Base-by-base conservation (phyloP, 2,113 vertebrate genomes). In the Etheostoma spectabile region DNA sequence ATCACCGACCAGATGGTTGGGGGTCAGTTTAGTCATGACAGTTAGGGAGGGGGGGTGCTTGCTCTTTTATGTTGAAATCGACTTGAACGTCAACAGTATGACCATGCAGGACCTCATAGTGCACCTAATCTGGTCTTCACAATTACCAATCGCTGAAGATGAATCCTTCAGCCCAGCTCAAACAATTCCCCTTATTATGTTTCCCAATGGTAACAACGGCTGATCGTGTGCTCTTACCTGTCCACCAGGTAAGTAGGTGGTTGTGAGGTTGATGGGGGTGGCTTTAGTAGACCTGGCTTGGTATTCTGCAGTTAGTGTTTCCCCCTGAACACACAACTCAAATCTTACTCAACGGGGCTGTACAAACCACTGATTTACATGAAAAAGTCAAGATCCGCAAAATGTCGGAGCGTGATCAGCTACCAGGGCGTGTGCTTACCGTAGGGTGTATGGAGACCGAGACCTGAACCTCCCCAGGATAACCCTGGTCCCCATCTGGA, bases 161-260 rank as follows among this genome's bases (percentile, higher is more conserved):
- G 6, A 35, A 35, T 35, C 35, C 35, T 35, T 35, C 35, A 7
- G 35, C 35, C 35, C 7, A 8, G 35, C 35, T 8, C 8, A 8
- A 38, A 8, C 35, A 38, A 8, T 2, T 8, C 1, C 35, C 1
- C 35, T 38, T 38, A 38, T 38, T 42, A 11, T 42, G 3, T 42
- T 11, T 42, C 38, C 38, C 10, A 42, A 11, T 38, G 33, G 56
- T 46, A 4, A 6, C n/a, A 5, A 3, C 8, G 33, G 53, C 19
- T 24, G 11, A 51, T 68, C 4, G 2, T 6, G 15, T 15, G 19
- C 4, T n/a, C 93, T 92, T 88, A 99, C 98, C 93, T 98, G 97
- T 84, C 97, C 97, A 95, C 95, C 21, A 99, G 92, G 91, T 99
- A 99, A 99, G 83, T 99, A 99, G 0, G 2, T 99, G 98, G 90